Percentiles rank a stretch among this genome's conserved stretches.
phyloP scores from a whole-genome alignment of 2,797 vertebrate genomes.

The Chaetophractus vellerosus region DNA sequence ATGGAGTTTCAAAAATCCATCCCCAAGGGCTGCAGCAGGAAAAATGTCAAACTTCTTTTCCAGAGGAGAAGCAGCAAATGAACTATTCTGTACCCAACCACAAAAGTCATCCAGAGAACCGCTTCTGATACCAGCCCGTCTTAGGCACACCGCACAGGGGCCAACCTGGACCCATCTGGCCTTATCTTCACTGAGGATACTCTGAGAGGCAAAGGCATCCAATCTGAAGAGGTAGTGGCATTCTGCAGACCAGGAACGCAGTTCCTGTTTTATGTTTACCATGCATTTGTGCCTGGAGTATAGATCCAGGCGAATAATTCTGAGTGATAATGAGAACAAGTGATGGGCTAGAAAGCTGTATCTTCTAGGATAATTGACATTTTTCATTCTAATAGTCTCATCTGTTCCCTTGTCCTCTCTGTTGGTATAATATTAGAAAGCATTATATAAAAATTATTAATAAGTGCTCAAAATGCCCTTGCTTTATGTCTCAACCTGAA shows the following conservation, averaged over 20 bases:
- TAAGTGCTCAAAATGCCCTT: neutral
- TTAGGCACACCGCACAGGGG: neutral
- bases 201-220: neutral
- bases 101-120: accelerated
- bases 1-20: conserved; percentile 28
- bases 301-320: no score
- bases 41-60: conserved; percentile 39
- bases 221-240: neutral
- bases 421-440: no score
- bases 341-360: no score
- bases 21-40: neutral
- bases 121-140: neutral
- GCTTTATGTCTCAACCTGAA: no score
- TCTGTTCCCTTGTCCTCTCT: no score
- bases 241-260: neutral
- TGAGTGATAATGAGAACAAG: no score
- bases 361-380: no score
- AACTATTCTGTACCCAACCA: neutral
- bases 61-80: neutral
- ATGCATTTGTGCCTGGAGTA: no score
- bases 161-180: neutral
- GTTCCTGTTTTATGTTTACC: neutral
- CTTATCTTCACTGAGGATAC: neutral
- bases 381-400: no score
- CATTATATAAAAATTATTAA: no score